phyloP scores from a whole-genome alignment of 2,888 invertebrate genomes.

The Barypeithes pellucidus region DNA sequence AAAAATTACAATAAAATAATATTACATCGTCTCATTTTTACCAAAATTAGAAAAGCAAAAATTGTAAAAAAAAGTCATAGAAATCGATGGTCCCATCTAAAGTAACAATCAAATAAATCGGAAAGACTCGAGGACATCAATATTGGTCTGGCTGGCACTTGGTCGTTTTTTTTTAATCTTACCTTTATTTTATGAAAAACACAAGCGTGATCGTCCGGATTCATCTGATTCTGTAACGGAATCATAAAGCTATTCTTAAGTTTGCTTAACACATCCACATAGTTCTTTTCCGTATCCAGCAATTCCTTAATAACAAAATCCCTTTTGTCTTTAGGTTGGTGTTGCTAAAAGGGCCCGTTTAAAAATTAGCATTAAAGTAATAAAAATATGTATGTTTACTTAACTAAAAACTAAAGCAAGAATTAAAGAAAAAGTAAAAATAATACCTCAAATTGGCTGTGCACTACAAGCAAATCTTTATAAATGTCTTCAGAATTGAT shows the following conservation, averaged over 20 bases:
- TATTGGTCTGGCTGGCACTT: no score
- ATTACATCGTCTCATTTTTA: no score
- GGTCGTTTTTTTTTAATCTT: slow-evolving; percentile 61
- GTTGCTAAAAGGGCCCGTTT: slow-evolving; percentile 58
- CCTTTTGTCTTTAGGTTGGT: slow-evolving; percentile 81
- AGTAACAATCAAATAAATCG: no score
- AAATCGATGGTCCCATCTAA: no score
- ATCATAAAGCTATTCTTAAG: slow-evolving; percentile 85
- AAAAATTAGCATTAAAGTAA: not conserved
- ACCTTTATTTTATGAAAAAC: slow-evolving; percentile 95
- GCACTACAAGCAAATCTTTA: slow-evolving; percentile 91
- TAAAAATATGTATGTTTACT: no score
- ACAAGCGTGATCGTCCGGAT: slow-evolving; percentile 81
- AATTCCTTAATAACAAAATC: slow-evolving; percentile 95
- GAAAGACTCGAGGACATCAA: no score
- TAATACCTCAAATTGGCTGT: slow-evolving; percentile 62
- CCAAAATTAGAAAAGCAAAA: no score
- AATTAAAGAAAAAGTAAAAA: slow-evolving; percentile 43
- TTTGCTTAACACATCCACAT: slow-evolving; percentile 93
- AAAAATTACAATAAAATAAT: no score
- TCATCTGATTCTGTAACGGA: slow-evolving; percentile 80
- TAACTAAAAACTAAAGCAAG: slow-evolving; percentile 34
- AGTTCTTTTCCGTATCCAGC: slow-evolving; percentile 97
- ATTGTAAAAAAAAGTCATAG: no score
- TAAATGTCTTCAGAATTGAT: slow-evolving; percentile 93